These are phyloP conservation scores for Pectinophora gossypiella DNA, from an alignment of 1,140 invertebrate genomes.

Conservation along the genomic window DNA sequence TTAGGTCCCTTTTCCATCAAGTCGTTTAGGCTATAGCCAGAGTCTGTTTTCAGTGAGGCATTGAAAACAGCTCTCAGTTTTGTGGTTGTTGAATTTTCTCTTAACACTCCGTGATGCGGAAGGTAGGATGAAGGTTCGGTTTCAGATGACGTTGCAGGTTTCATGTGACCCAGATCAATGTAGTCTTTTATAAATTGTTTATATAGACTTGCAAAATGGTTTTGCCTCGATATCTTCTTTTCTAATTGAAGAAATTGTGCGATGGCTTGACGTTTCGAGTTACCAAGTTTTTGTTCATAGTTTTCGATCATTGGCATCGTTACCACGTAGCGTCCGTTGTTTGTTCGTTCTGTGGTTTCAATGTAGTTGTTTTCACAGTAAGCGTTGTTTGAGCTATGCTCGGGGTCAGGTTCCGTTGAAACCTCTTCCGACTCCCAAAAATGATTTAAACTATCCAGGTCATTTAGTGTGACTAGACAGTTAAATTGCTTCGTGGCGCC, in stretches of 20 bases:
- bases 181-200: not conserved
- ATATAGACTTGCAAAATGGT: not conserved
- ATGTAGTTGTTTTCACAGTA: not conserved
- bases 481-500: conserved; percentile 2
- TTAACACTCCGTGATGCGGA: conserved; percentile 31
- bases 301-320: not conserved
- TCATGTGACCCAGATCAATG: not conserved
- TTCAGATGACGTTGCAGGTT: not conserved
- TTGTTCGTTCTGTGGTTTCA: not conserved
- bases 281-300: not conserved
- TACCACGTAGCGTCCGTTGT: not conserved
- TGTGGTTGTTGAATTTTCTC: conserved; percentile 21
- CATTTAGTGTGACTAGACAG: not conserved
- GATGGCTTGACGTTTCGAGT: not conserved
- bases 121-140: not conserved
- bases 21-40: conserved; percentile 3
- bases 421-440: not conserved
- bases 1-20: not conserved
- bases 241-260: not conserved
- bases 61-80: conserved; percentile 38
- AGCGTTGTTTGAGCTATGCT: not conserved
- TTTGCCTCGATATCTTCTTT: not conserved
- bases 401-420: too few relatives aligned
- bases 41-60: conserved; percentile 22
- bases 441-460: not conserved